Percentiles rank a stretch among this genome's conserved stretches.
Conservation (phyloP, 2,113 vertebrate species). For the Ailuropoda melanoleuca region DNA sequence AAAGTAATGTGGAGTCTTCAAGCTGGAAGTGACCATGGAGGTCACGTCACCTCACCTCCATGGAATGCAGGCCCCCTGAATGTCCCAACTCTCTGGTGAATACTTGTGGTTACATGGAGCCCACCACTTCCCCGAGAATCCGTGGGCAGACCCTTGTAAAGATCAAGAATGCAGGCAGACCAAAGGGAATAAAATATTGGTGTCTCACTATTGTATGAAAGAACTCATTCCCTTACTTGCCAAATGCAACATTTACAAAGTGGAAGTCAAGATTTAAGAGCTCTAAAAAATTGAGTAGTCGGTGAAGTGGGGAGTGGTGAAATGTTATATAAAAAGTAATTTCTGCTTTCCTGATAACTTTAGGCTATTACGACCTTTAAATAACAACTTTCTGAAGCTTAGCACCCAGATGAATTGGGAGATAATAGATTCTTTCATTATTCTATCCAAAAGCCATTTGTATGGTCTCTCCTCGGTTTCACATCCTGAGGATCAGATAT, state of each 20-base stretch:
- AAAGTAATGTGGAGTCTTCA: neutral
- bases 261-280: neutral
- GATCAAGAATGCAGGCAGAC: neutral
- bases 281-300: neutral
- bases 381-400: constrained; percentile 2
- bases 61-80: neutral
- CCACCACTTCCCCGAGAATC: neutral
- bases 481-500: neutral
- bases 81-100: neutral
- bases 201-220: neutral
- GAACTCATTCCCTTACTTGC: neutral
- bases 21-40: neutral
- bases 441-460: neutral
- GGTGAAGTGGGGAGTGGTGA: neutral
- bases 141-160: neutral
- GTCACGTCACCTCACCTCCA: neutral
- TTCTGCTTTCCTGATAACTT: neutral
- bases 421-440: neutral
- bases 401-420: neutral
- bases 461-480: neutral
- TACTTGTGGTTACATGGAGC: neutral
- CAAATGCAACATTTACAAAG: constrained; percentile 16
- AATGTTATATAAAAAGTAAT: neutral
- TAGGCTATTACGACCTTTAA: neutral
- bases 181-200: constrained; percentile 45